phyloP scores from a whole-genome alignment of 2,888 invertebrate genomes.

The Hoplodrina blanda region DNA sequence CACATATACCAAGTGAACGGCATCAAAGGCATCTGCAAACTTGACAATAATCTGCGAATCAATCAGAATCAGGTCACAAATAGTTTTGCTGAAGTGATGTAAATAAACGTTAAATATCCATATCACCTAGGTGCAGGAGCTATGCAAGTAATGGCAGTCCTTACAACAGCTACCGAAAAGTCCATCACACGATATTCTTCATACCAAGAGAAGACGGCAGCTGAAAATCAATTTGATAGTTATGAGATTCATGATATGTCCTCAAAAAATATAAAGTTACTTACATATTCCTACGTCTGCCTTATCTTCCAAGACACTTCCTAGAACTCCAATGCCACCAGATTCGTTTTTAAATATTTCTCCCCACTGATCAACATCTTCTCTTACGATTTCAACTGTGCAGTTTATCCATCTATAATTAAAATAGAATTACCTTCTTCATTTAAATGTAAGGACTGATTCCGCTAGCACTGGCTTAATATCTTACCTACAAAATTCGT shows the following conservation, averaged over 20 bases:
- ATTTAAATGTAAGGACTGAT: neutral
- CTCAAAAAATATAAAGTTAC: neutral
- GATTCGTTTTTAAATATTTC: conserved; percentile 92
- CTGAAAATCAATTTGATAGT: conserved; percentile 60
- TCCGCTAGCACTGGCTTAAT: neutral
- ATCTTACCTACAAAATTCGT: conserved; percentile 87
- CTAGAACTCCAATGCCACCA: conserved; percentile 92
- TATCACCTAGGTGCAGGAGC: conserved; percentile 92
- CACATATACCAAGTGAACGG: conserved; percentile 91
- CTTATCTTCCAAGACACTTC: conserved; percentile 91
- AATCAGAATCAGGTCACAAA: conserved; percentile 12
- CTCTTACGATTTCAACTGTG: conserved; percentile 84
- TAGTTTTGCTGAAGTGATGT: neutral
- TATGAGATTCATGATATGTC: neutral
- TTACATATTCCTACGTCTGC: conserved; percentile 92
- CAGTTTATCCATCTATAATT: conserved; percentile 85
- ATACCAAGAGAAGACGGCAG: conserved; percentile 91
- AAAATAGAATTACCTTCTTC: conserved; percentile 1
- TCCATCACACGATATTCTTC: conserved; percentile 91
- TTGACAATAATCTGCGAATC: conserved; percentile 87
- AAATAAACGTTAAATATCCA: neutral
- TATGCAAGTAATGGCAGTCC: conserved; percentile 92
- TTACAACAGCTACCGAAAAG: conserved; percentile 90
- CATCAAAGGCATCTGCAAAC: conserved; percentile 91
- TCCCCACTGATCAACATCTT: conserved; percentile 92